Conservation (phyloP, 2,888 invertebrate species). For the Cryptus armator region DNA sequence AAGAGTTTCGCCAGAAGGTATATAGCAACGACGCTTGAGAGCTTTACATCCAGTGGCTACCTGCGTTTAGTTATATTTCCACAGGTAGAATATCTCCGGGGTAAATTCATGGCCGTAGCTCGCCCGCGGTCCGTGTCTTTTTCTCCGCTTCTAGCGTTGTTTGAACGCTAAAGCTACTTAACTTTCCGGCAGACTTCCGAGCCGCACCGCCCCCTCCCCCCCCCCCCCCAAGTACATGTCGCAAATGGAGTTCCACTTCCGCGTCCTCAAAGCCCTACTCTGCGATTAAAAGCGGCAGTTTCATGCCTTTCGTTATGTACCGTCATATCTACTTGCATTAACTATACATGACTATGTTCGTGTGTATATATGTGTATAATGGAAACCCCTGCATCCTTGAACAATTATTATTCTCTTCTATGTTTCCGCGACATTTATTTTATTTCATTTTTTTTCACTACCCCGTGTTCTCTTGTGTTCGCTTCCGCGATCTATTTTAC, state of each 20-base stretch:
- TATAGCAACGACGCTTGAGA: not conserved
- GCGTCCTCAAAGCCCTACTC: slow-evolving; percentile 55
- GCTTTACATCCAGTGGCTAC: not conserved
- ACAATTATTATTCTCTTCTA: slow-evolving; percentile 49
- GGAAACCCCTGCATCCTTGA: slow-evolving; percentile 20
- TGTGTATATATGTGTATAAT: not conserved
- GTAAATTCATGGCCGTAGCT: slow-evolving; percentile 11
- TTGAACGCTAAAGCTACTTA: slow-evolving; percentile 45
- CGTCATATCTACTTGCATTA: not conserved
- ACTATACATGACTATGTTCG: not conserved
- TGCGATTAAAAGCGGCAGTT: slow-evolving; percentile 53
- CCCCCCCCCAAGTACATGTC: slow-evolving; percentile 44
- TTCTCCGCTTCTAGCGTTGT: slow-evolving; percentile 13
- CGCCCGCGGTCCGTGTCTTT: not conserved
- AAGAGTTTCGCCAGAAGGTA: not conserved
- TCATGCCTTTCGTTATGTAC: slow-evolving; percentile 4
- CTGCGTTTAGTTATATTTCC: slow-evolving; percentile 23
- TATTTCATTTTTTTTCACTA: not conserved
- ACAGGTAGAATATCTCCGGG: slow-evolving; percentile 7
- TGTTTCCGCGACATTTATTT: slow-evolving; percentile 7
- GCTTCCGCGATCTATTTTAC: too few relatives aligned
- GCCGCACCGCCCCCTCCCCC: not conserved
- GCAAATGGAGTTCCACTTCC: slow-evolving; percentile 59
- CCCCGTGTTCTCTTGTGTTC: not conserved
- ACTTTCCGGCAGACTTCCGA: slow-evolving; percentile 43